Evolutionary conservation across 2,888 invertebrate genomes (phyloP), one percentile per base, ranked within the genome.

Genomic region (Petrolisthes cinctipes): DNA sequence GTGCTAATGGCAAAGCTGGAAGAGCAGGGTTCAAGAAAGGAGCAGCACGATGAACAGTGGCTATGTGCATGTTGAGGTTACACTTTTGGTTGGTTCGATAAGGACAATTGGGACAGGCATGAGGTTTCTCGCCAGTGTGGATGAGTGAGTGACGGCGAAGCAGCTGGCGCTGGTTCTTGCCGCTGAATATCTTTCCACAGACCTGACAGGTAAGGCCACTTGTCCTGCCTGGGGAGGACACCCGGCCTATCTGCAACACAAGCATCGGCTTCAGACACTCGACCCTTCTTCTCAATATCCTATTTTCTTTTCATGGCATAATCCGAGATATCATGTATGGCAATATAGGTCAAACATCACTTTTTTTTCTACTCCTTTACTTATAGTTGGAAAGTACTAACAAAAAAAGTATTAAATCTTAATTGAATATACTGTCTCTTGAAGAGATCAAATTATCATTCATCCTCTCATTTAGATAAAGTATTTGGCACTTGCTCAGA

Each of bases 91-190:
- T 86, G 54, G 90, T 87, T 66, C 89, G 87, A 78, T 90, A 90
- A 66, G 88, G 84, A 82, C 90, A 90, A 85, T 86, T 83, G 11
- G 89, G 88, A 56, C 90, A 90, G 76, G 86, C 85, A 82, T 88
- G 86, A 23, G 90, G 90, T 61, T 88, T 87, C 80, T 89, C 90
- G 78, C 90, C 90, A 51, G 90, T 90, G 83, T 90, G 90, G 80
- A 88, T 89, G 86, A 86, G 82, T 78, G 85, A 68, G 84, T 90
- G 90, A 37, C 89, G 89, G 81, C 86, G 86, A 61, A 89, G 86
- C 84, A 89, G 84, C 81, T 89, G 89, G 37, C 89, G 86, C 66
- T 86, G 89, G 82, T 89, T 89, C 84, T 86, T 86, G 84, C 89
- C 89, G 86, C 75, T 85, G 86, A 89, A 89, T 56, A 78, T 82